These are phyloP conservation scores for Wiebesia pumilae DNA, from an alignment of 1,140 invertebrate species.

Conservation along the genomic window DNA sequence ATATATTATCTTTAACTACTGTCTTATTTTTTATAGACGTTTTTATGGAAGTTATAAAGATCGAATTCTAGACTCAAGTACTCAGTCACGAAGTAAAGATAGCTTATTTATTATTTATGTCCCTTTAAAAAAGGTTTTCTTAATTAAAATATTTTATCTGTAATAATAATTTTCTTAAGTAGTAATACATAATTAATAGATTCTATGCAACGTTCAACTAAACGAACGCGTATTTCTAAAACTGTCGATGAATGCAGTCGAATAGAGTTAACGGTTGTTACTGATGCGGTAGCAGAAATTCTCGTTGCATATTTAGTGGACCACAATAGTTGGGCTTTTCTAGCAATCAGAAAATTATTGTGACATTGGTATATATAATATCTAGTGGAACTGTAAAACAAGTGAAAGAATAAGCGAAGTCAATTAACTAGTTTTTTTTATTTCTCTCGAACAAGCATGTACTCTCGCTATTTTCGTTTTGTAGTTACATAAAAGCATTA, in stretches of 20 bases:
- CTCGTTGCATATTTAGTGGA: constrained; percentile 62
- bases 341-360: constrained; percentile 64
- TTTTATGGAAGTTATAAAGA: too few relatives aligned
- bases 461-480: constrained; percentile 41
- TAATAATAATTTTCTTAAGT: too few relatives aligned
- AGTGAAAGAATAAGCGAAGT: constrained; percentile 28
- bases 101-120: too few relatives aligned
- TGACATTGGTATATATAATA: constrained; percentile 32
- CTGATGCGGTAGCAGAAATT: constrained; percentile 53
- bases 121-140: too few relatives aligned
- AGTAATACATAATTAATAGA: too few relatives aligned
- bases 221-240: too few relatives aligned
- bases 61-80: too few relatives aligned
- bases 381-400: constrained; percentile 41
- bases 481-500: not conserved
- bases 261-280: not conserved
- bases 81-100: too few relatives aligned
- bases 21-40: too few relatives aligned
- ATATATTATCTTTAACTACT: too few relatives aligned
- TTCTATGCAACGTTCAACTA: too few relatives aligned
- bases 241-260: not conserved
- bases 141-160: too few relatives aligned
- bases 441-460: constrained; percentile 18
- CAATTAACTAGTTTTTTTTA: constrained; percentile 60
- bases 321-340: constrained; percentile 59